Evolutionary conservation across 2,797 vertebrate genomes (phyloP).

Genomic region (Danio jaintianensis): DNA sequence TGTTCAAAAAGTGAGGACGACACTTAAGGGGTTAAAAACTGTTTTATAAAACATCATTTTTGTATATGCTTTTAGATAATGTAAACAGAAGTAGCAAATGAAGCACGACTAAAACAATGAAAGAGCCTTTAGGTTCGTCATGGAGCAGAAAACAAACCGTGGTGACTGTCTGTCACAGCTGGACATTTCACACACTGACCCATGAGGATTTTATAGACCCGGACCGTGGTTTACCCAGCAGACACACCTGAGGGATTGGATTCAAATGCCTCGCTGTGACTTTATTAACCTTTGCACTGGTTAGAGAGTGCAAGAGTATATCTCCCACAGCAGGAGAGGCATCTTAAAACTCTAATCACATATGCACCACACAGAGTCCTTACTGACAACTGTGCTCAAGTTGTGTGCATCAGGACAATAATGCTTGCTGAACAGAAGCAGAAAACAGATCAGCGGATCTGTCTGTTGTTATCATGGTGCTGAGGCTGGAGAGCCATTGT

Average conservation of each 20-base stretch:
- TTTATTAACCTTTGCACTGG: slow-evolving; percentile 32
- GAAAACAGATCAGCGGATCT: slow-evolving; percentile 30
- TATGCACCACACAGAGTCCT: not conserved
- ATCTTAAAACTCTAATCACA: slow-evolving; percentile 33
- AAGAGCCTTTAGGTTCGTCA: slow-evolving; percentile 21
- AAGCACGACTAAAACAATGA: not conserved
- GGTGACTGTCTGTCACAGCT: slow-evolving; percentile 17
- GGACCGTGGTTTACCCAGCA: not conserved
- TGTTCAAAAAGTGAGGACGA: no score
- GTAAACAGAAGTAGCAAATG: not conserved
- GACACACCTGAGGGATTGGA: slow-evolving; percentile 29
- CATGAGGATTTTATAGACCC: slow-evolving; percentile 12
- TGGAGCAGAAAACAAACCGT: slow-evolving; percentile 2
- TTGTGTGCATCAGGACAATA: slow-evolving; percentile 14
- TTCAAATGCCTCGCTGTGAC: slow-evolving; percentile 28
- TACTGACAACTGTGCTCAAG: slow-evolving; percentile 1
- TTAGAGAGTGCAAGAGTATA: not conserved
- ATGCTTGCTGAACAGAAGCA: slow-evolving; percentile 29
- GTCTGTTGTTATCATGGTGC: slow-evolving; percentile 18
- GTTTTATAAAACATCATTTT: not conserved
- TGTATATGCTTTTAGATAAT: not conserved
- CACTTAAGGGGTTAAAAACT: no score
- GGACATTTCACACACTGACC: slow-evolving; percentile 24
- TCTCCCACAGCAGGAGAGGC: not conserved
- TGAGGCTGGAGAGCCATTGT: slow-evolving; percentile 10